Evolutionary conservation across 2,888 invertebrate genomes (phyloP), one percentile per base, ranked within the genome.

Genomic region (Meliscaeva auricollis): DNA sequence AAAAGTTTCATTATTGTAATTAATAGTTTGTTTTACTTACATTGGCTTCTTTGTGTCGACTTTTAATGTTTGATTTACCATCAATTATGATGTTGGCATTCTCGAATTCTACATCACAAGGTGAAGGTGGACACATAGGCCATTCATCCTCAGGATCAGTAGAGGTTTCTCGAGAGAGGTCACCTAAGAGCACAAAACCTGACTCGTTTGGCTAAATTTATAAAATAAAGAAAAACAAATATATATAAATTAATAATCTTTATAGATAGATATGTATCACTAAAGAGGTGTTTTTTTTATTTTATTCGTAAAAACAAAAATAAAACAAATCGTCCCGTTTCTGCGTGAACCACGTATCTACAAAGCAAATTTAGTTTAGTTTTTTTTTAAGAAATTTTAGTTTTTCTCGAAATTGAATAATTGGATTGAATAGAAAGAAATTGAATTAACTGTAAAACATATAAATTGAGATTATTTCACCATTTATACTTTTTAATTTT

Each of bases 41-140:
- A 90, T 90, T 88, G 88, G 90, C 88, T 88, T 92, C 92, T 91
- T 91, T 91, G 89, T 90, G 78, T 89, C 94, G 93, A 90, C 93
- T 94, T 88, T 95, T 95, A 91, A 97, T 94, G 93, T 96, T 97
- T 91, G 97, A 97, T 92, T 95, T 95, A 81, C 97, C 97, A 93
- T 97, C 97, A 93, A 97, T 97, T 92, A 97, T 95, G 91, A 97
- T 94, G 93, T 97, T 97, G 93, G 96, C 97, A 93, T 97, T 97
- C 92, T 95, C 94, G 93, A 97, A 97, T 89, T 94, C 94, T 89
- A 97, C 96, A 93, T 95, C 94, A 93, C 96, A 96, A 41, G 97
- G 97, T 89, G 96, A 96, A 48, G 96, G 96, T 87, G 95, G 95
- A 87, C 94, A 94, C 93, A 92, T 88, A 91, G 93, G 88, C 92